These are phyloP conservation scores for Spizaetus ornatus DNA, from an alignment of 2,113 vertebrate genomes.

Conservation along the genomic window DNA sequence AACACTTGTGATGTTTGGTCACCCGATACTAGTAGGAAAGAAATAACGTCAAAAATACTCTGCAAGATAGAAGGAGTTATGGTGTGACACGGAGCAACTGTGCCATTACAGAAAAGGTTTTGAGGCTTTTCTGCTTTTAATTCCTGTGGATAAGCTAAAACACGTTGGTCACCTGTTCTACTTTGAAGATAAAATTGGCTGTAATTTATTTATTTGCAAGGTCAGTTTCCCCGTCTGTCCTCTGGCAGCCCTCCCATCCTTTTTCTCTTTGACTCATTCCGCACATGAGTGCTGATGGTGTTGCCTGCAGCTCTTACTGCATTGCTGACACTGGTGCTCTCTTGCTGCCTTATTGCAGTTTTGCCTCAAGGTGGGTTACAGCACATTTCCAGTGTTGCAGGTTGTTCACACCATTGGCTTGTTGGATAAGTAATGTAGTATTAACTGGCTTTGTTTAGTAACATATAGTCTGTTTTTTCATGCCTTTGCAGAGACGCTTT, in stretches of 20 bases:
- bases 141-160: not conserved
- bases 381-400: not conserved
- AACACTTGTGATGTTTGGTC: not conserved
- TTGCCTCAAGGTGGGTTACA: not conserved
- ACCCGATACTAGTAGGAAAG: not conserved
- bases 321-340: not conserved
- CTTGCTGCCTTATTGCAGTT: not conserved
- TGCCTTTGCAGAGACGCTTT: constrained; percentile 84
- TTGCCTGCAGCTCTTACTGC: not conserved
- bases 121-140: not conserved
- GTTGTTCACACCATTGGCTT: not conserved
- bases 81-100: not conserved
- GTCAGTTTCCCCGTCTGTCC: too few relatives aligned
- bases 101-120: not conserved
- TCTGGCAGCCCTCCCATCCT: not conserved
- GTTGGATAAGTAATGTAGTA: rapidly evolving
- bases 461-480: rapidly evolving
- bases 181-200: not conserved
- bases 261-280: not conserved
- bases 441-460: not conserved
- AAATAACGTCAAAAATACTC: not conserved
- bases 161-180: not conserved
- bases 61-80: not conserved
- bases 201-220: not conserved
- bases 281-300: too few relatives aligned